These are phyloP conservation scores for Dasypolia templi DNA, from an alignment of 2,888 invertebrate genomes.

Conservation along the genomic window DNA sequence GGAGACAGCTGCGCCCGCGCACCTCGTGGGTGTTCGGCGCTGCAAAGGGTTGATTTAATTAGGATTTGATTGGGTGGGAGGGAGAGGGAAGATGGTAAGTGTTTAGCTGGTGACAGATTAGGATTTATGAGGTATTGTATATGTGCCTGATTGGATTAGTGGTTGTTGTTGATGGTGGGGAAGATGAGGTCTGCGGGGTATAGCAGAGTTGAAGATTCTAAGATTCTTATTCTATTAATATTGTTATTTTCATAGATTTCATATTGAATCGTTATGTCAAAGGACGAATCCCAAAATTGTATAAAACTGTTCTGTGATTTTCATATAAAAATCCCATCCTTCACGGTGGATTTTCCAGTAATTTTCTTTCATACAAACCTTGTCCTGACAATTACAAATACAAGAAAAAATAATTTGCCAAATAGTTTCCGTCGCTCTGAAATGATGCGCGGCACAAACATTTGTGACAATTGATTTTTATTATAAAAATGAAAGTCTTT, in stretches of 20 bases:
- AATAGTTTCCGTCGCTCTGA: no score
- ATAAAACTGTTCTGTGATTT: no score
- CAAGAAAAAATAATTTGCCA: no score
- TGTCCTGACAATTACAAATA: no score
- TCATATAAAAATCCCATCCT: no score
- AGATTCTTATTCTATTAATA: not conserved
- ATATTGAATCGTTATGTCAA: no score
- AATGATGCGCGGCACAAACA: no score
- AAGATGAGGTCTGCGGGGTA: not conserved
- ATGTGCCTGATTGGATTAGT: not conserved
- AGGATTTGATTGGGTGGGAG: conserved; percentile 61
- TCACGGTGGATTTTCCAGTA: no score
- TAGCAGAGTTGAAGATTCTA: not conserved
- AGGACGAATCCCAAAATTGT: not conserved
- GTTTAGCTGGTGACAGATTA: conserved; percentile 10
- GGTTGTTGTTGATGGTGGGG: not conserved
- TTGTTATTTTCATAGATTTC: not conserved
- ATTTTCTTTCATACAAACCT: no score
- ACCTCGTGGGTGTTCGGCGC: conserved; percentile 74
- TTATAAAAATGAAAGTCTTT: not conserved
- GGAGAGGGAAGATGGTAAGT: conserved; percentile 38
- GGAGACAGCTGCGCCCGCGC: conserved; percentile 84
- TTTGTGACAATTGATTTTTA: no score
- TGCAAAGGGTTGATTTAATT: conserved; percentile 74
- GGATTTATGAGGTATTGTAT: conserved; percentile 1